Base-by-base conservation (phyloP, 2,888 invertebrate species). In the Drosophila neonasuta region DNA sequence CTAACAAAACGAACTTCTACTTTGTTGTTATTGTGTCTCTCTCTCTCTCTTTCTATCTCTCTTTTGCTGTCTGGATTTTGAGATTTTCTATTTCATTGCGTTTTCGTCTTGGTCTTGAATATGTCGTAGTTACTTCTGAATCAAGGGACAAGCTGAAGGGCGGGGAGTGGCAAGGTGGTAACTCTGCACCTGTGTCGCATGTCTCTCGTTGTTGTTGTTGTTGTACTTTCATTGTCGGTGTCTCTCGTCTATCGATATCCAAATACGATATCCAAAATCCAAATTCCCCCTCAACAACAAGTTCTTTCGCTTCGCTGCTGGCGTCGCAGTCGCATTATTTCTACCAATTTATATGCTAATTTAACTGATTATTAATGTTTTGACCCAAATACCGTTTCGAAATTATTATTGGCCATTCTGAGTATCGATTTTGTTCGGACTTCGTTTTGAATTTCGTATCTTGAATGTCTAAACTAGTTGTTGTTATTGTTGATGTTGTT, bases 361-460 rank as follows among this genome's bases (percentile, higher is more conserved):
- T 84, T 85, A 76, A 79, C 82, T 81, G 89, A 88, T 88, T 89
- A 89, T 88, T 88, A 89, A 88, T 87, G 87, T 77, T 76, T 77
- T 88, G 88, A 89, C 89, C 90, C 79, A 88, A 89, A 89, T 89
- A 82, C 90, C 89, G 68, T 68, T 83, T 75, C 71, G 45, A 86
- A 83, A 87, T 87, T 87, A 88, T 84, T 86, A 87, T 87, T 84
- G 76, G 86, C 82, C 80, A 77, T 82, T 86, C 80, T 74, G 68
- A 41, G 48, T 66, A 77, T 83, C 68, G 79, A 74, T 74, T 86
- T 52, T 61, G 34, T 45, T 52, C 36, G n/a, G 11, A 2, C 36
- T 48, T 30, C n/a, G 11, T 15, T 57, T 57, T 29, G 55, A 58
- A n/a, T 59, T 13, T 44, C 29, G 51, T 34, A n/a, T 42, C 15